Percentiles rank a stretch among this genome's conserved stretches.
Conservation (phyloP, 2,888 invertebrate genomes). For the Rosalia funebris region DNA sequence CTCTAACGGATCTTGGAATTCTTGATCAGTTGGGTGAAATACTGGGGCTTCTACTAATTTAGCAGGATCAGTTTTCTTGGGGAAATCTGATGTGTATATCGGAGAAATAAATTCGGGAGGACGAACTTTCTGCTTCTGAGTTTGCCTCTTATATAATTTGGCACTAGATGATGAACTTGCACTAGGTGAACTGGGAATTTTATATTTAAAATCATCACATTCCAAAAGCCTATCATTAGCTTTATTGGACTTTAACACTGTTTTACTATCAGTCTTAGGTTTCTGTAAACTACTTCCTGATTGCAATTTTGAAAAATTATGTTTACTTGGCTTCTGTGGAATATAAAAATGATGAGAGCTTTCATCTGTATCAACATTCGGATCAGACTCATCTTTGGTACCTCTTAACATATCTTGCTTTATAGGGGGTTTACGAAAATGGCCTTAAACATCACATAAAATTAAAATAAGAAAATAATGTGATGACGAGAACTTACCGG, state of each 20-base stretch:
- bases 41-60: constrained; percentile 79
- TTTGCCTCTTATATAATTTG: constrained; percentile 57
- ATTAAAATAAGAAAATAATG: neutral
- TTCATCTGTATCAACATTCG: constrained; percentile 31
- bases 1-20: constrained; percentile 87
- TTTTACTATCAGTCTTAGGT: constrained; percentile 30
- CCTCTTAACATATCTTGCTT: constrained; percentile 46
- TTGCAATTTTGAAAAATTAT: constrained; percentile 31
- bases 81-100: constrained; percentile 63
- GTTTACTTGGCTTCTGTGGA: constrained; percentile 46
- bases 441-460: constrained; percentile 41
- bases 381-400: constrained; percentile 38
- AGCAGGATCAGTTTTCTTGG: constrained; percentile 63
- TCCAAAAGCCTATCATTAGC: constrained; percentile 33
- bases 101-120: constrained; percentile 53
- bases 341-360: constrained; percentile 46
- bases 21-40: constrained; percentile 82
- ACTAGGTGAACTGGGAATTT: constrained; percentile 62
- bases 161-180: constrained; percentile 63
- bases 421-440: constrained; percentile 54
- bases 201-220: constrained; percentile 58
- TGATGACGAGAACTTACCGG: constrained; percentile 24
- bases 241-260: constrained; percentile 27
- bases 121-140: constrained; percentile 52
- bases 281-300: constrained; percentile 25